Evolutionary conservation across 2,888 invertebrate species (phyloP).

Genomic region (Plebejus argus): DNA sequence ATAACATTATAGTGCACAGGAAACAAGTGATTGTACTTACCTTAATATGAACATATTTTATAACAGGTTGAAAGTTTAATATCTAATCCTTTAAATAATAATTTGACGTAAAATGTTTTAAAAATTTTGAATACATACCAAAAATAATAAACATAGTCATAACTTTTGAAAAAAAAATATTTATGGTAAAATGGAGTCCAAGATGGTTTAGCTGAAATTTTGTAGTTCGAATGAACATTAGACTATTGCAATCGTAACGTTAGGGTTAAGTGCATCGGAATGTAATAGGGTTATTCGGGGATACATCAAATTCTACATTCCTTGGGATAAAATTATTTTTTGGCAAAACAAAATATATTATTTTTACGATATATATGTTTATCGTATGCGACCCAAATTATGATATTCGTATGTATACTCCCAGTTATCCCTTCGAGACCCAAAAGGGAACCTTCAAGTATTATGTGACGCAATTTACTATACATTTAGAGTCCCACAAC

Average conservation of each 20-base stretch:
- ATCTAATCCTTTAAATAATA: background rate
- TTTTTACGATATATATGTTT: slow-evolving; percentile 43
- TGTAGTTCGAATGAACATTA: slow-evolving; percentile 64
- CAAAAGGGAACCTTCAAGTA: background rate
- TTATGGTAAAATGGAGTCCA: slow-evolving; percentile 40
- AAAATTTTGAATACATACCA: background rate
- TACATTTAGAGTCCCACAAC: too few species aligned
- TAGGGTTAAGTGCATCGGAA: slow-evolving; percentile 61
- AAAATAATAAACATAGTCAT: background rate
- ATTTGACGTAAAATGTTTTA: background rate
- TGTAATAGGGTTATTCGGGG: slow-evolving; percentile 63
- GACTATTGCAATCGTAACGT: slow-evolving; percentile 61
- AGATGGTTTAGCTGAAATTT: slow-evolving; percentile 61
- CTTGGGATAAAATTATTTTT: slow-evolving; percentile 64
- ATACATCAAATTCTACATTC: slow-evolving; percentile 70
- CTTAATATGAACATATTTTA: background rate
- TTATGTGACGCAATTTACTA: slow-evolving; percentile 21
- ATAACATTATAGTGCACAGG: background rate
- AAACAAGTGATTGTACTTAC: background rate
- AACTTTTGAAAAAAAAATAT: background rate
- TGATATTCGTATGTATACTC: slow-evolving; percentile 49
- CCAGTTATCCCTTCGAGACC: slow-evolving; percentile 50
- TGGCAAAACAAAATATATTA: slow-evolving; percentile 42
- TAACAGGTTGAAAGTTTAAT: background rate
- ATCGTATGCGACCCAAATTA: slow-evolving; percentile 48